Conservation (phyloP, 2,113 vertebrate genomes). For the Pituophis catenifer region DNA sequence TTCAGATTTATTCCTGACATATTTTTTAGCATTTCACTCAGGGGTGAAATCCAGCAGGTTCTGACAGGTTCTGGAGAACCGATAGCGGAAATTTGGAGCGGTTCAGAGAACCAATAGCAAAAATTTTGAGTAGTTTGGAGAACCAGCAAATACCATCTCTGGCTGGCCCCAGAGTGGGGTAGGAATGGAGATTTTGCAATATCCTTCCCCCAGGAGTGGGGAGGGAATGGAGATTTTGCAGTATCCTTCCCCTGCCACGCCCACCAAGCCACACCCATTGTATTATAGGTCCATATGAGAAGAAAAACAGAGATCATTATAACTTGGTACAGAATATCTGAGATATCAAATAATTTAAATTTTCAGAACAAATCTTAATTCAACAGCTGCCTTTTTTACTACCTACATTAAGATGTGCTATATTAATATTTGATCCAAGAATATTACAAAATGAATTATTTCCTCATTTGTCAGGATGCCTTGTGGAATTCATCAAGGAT, state of each 20-base stretch:
- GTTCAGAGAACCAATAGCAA: too few relatives aligned
- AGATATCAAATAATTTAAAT: not conserved
- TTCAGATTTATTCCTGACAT: not conserved
- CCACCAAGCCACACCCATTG: not conserved
- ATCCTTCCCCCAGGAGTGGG: too few relatives aligned
- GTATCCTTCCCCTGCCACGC: too few relatives aligned
- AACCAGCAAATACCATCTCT: too few relatives aligned
- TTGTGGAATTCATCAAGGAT: not conserved
- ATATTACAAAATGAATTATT: not conserved
- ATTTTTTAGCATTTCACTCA: not conserved
- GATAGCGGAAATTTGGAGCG: too few relatives aligned
- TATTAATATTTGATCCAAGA: not conserved
- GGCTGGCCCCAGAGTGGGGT: too few relatives aligned
- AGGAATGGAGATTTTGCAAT: too few relatives aligned
- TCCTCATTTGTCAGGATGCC: not conserved
- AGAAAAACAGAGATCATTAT: not conserved
- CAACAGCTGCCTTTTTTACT: not conserved
- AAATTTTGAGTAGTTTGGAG: too few relatives aligned
- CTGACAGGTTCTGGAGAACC: too few relatives aligned
- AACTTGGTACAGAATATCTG: not conserved
- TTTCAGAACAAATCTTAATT: not conserved
- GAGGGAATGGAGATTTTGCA: too few relatives aligned
- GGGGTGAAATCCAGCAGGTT: too few relatives aligned
- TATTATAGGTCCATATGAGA: not conserved
- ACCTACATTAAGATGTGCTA: not conserved